Evolutionary conservation across 1,140 invertebrate species (phyloP), one percentile per base, ranked within the genome.

Genomic region (Eriosoma lanigerum): DNA sequence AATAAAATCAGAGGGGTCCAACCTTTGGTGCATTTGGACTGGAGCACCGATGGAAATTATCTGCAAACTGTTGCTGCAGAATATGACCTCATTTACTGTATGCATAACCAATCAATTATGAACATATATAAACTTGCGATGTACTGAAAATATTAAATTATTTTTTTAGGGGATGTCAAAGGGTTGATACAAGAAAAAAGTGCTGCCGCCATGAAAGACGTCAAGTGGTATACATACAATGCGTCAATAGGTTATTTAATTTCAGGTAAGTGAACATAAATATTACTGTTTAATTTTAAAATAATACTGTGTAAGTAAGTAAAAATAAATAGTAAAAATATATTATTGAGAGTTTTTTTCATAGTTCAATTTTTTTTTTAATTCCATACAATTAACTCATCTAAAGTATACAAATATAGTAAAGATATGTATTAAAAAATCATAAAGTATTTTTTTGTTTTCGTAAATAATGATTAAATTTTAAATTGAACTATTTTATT

Each of bases 11-110:
- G 92, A 29, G 94, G 94, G 12, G 90, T 90, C 1, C 93, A 95
- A 83, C 92, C 93, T 0, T 86, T 96, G 0, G 90, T 92, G 3
- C 92, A 94, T 83, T 85, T 98, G 32, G 96, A 98, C 85, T 98
- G 95, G 95, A 96, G 95, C 84, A 90, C 91, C 38, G 95, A 97
- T 85, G 93, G 93, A 70, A 91, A 91, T 83, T 95, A 92, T 83
- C 84, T 98, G 50, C 93, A 95, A 86, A 94, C 93, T 3, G 95
- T 96, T 81, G 96, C 96, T 24, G 93, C 94, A 82, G 95, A 97
- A 85, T 97, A 96, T 84, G 95, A 97, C 86, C 86, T 97, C 38
- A 89, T 93, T 12, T 95, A 93, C 85, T 96, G 95, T 96, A 89
- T 6, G 26, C 29, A 73, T 8, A 38, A 38, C n/a, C n/a, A 26